A percentile compares a stretch with the other conserved stretches of the same genome.
Conservation (phyloP, 2,113 vertebrate species). For the Proteles cristata region DNA sequence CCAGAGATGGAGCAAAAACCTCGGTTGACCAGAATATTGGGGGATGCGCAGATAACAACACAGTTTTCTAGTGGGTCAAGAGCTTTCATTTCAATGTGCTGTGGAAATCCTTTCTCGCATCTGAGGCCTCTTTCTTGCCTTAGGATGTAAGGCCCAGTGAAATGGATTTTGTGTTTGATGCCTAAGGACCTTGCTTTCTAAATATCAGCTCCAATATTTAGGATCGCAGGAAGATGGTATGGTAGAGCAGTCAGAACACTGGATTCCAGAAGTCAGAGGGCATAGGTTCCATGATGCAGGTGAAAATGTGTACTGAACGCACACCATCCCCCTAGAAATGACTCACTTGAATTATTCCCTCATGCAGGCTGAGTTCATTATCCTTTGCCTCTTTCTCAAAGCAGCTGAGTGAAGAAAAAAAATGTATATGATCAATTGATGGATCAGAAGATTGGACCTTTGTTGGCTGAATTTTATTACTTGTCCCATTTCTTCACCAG, state of each 20-base stretch:
- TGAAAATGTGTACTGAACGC: slow-evolving; percentile 14
- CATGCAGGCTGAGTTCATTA: slow-evolving; percentile 1
- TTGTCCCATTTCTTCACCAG: slow-evolving; percentile 24
- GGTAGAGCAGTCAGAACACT: neutral
- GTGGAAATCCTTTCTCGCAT: slow-evolving; percentile 55
- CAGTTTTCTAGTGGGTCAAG: slow-evolving; percentile 29
- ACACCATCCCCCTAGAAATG: slow-evolving; percentile 26
- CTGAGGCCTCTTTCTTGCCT: slow-evolving; percentile 37
- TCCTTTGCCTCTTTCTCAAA: slow-evolving; percentile 49
- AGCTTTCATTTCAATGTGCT: slow-evolving; percentile 54
- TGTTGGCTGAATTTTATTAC: slow-evolving; percentile 30
- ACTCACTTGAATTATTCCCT: slow-evolving; percentile 44
- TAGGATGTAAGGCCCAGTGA: slow-evolving; percentile 5
- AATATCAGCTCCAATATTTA: slow-evolving; percentile 34
- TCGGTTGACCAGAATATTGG: slow-evolving; percentile 60
- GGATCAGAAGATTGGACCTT: neutral
- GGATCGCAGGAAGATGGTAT: neutral
- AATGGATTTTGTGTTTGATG: slow-evolving; percentile 51
- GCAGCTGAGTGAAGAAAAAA: slow-evolving; percentile 48
- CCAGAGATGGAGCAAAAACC: slow-evolving; percentile 60
- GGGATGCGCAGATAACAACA: slow-evolving; percentile 17
- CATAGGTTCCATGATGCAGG: neutral
- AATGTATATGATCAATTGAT: slow-evolving; percentile 18
- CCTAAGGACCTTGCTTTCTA: slow-evolving; percentile 36
- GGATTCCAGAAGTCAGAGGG: neutral